Percentiles rank a stretch among this genome's conserved stretches.
phyloP scores from a whole-genome alignment of 1,140 invertebrate genomes.

The Solen grandis region DNA sequence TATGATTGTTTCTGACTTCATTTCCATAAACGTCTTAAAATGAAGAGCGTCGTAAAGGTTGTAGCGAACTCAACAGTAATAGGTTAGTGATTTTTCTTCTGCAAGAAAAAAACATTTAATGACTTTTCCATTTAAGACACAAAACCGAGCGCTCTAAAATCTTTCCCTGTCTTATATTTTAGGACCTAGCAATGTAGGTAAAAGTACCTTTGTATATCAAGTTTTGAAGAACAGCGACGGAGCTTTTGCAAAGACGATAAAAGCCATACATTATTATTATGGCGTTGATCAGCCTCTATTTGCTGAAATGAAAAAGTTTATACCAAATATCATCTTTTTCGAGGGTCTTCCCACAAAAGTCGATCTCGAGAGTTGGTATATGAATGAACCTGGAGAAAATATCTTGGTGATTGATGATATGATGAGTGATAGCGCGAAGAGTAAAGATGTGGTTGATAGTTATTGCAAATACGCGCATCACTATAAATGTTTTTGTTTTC shows the following conservation, averaged over 20 bases:
- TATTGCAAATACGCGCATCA: not conserved
- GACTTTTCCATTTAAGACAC: not conserved
- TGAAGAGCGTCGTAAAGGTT: not conserved
- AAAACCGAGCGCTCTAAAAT: not conserved
- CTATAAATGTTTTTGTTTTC: not conserved
- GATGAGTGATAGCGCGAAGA: not conserved
- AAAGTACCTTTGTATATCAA: not conserved
- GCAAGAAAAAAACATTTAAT: not conserved
- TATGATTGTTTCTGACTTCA: not conserved
- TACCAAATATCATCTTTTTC: not conserved
- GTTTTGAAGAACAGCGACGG: not conserved
- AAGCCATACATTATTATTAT: not conserved
- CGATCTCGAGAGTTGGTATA: not conserved
- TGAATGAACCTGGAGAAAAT: not conserved
- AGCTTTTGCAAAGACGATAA: not conserved
- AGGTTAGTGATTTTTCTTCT: not conserved
- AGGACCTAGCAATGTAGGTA: not conserved
- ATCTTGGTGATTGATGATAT: not conserved
- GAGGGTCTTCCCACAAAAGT: not conserved
- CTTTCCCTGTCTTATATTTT: not conserved
- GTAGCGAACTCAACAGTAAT: conserved; percentile 1
- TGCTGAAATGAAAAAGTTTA: not conserved
- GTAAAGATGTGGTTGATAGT: not conserved
- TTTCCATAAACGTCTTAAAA: not conserved
- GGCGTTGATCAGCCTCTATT: not conserved